phyloP scores from a whole-genome alignment of 2,113 vertebrate species.

The Carollia perspicillata region DNA sequence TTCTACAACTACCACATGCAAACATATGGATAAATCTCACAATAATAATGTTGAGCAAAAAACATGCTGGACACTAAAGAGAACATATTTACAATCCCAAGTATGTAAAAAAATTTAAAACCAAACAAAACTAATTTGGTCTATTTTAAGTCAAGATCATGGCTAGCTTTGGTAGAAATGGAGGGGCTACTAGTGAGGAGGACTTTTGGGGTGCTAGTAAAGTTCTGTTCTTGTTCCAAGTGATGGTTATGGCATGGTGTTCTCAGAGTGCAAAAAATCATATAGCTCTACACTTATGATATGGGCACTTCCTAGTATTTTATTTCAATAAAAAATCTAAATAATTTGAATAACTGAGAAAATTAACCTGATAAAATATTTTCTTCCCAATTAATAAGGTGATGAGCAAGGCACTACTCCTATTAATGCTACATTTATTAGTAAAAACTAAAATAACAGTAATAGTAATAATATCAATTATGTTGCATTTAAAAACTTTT shows the following conservation, averaged over 20 bases:
- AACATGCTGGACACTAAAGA: background rate
- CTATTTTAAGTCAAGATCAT: background rate
- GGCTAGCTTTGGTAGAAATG: background rate
- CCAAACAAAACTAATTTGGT: background rate
- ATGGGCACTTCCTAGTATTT: background rate
- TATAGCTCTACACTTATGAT: background rate
- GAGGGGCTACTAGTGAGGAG: background rate
- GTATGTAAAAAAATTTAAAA: background rate
- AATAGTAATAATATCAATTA: background rate
- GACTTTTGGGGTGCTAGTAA: background rate
- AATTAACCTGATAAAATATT: background rate
- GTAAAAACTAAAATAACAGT: background rate
- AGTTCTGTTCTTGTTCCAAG: background rate
- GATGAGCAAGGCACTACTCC: background rate
- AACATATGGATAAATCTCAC: background rate
- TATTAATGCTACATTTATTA: background rate
- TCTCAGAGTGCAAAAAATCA: background rate
- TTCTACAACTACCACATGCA: background rate
- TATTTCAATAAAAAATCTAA: conserved; percentile 16
- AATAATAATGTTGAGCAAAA: background rate
- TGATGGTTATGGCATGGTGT: background rate
- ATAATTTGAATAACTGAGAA: background rate
- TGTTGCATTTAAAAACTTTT: background rate
- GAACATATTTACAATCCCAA: background rate
- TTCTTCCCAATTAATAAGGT: background rate